These are phyloP conservation scores for Bugulina stolonifera DNA, from an alignment of 2,888 invertebrate genomes.

Conservation along the genomic window DNA sequence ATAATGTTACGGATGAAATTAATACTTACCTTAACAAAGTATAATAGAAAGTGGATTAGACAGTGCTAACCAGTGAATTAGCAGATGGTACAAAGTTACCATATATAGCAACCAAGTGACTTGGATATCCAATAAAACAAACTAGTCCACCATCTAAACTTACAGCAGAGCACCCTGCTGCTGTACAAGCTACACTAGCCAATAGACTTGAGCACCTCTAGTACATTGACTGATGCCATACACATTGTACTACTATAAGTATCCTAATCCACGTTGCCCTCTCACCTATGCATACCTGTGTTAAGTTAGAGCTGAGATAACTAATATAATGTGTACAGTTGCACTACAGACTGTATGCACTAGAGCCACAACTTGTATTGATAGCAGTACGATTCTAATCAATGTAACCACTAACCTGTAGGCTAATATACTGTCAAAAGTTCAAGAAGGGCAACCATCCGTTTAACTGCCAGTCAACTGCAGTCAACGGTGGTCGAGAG, in stretches of 20 bases:
- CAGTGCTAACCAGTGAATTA: no score
- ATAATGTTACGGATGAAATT: no score
- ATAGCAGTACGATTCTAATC: neutral
- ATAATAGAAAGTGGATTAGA: no score
- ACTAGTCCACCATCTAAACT: neutral
- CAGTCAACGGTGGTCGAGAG: neutral
- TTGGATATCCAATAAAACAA: neutral
- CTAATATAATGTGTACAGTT: neutral
- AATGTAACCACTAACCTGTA: neutral
- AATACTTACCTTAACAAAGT: no score
- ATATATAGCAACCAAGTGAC: no score
- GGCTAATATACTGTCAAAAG: neutral
- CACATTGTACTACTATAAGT: neutral
- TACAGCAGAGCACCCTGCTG: neutral
- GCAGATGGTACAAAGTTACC: no score
- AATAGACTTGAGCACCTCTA: neutral
- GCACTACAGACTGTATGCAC: neutral
- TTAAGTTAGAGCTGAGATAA: neutral
- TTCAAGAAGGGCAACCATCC: neutral
- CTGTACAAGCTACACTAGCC: neutral
- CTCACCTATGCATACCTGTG: neutral
- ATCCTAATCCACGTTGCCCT: neutral
- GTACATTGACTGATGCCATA: neutral
- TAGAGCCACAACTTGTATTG: neutral
- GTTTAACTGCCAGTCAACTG: neutral